Base-by-base conservation (phyloP, 2,113 vertebrate species). In the Turdus rufiventris region DNA sequence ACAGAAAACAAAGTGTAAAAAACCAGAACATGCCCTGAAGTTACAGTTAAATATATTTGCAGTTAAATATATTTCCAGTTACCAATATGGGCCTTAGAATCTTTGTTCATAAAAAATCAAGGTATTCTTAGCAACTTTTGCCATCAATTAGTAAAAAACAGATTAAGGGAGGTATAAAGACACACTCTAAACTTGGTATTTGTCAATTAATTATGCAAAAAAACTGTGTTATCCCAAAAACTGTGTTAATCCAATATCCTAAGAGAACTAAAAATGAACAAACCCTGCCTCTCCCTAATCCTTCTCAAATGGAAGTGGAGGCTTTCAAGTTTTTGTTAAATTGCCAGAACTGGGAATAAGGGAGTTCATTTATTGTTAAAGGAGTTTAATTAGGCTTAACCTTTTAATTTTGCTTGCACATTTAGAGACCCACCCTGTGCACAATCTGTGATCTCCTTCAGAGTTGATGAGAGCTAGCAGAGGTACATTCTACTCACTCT, bases 401-500 rank as follows among this genome's bases (percentile, higher is more conserved):
- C 5, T 75, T 93, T 91, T 60, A 60, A 78, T 74, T 45, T 68
- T 61, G 2, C 12, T 88, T 58, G 4, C 15, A 51, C 5, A 25
- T 43, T 78, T 62, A 66, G 16, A 86, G 24, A 29, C 3, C 7
- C 17, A 26, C 3, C 5, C 5, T 29, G 6, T 47, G 25, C 12
- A 51, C 13, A 38, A 5, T 3, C 8, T 34, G 9, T 40, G 20
- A 18, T 84, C 8, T 67, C 17, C 25, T 65, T 92, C 6, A 9
- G 11, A 51, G 15, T 8, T 56, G n/a, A 60, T 29, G n/a, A 63
- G 26, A 82, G 5, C 18, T 62, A 56, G 23, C 10, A 67, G 19
- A 58, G 23, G 12, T 17, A 34, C 20, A 38, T 29, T 15, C 29
- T n/a, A 5, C 14, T 60, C 1, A 0, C 3, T 1, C 7, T 1